Conservation (phyloP, 2,888 invertebrate genomes). For the Dasysyrphus tricinctus region DNA sequence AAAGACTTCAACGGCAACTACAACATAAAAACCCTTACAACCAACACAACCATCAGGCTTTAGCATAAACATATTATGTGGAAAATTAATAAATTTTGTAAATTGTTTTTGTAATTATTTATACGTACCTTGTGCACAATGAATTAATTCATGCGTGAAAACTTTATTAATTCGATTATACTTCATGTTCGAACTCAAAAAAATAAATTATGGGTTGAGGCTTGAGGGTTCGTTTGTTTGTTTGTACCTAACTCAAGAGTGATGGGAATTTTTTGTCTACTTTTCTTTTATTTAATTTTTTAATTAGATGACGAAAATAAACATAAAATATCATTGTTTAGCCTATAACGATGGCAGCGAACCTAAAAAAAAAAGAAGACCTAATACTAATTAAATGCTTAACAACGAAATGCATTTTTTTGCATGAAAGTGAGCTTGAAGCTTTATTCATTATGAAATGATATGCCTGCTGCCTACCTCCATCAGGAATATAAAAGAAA, state of each 20-base stretch:
- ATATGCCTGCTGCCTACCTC: too few relatives aligned
- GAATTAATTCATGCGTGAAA: constrained; percentile 44
- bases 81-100: background rate
- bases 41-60: background rate
- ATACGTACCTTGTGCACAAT: background rate
- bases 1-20: too few relatives aligned
- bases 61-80: background rate
- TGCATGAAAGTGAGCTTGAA: constrained; percentile 18
- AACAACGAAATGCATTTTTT: constrained; percentile 13
- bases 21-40: background rate
- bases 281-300: constrained; percentile 16
- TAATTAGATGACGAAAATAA: constrained; percentile 42
- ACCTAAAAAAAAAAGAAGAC: background rate
- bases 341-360: background rate
- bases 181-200: constrained; percentile 17
- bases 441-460: background rate
- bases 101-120: background rate
- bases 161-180: constrained; percentile 50
- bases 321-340: constrained; percentile 31
- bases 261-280: constrained; percentile 7
- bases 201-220: background rate
- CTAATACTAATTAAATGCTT: constrained; percentile 13
- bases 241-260: constrained; percentile 35
- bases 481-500: background rate
- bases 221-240: background rate